Evolutionary conservation across 2,888 invertebrate genomes (phyloP), one percentile per base, ranked within the genome.

Genomic region (Calliphora vomitoria): DNA sequence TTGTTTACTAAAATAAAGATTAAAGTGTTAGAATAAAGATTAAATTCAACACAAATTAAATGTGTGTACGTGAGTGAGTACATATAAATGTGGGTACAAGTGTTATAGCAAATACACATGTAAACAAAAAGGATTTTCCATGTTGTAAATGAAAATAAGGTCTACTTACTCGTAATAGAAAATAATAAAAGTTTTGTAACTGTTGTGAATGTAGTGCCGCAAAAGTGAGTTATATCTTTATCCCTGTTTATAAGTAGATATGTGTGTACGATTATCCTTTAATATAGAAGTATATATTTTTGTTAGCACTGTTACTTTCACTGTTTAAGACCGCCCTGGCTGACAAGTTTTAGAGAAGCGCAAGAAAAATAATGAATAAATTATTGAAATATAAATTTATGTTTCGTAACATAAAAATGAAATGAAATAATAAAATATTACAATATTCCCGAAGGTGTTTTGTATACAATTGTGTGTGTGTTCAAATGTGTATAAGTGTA

Each of bases 331-430:
- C 25, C 3, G 25, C 1, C 6, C 3, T 13, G 58, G 5, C 25
- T 25, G 58, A 11, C 58, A 31, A 13, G 25, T 25, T 31, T 60
- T 35, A n/a, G 1, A 62, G n/a, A 1, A 35, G 8, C 31, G 35
- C 20, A 62, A n/a, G 11, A n/a, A 62, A 38, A 11, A 44, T 64
- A 38, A 64, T 20, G 41, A 44, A 44, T 66, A 66, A 66, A 41
- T 66, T 66, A 66, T 66, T 50, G 35, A 50, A 71, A 71, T 53
- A 31, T 53, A 18, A 71, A 53, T 71, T 71, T 31, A 71, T 71
- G 31, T 53, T 50, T 35, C 53, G 18, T 53, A 41, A 71, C 53
- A 71, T 60, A 66, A 38, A 20, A 35, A 58, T 44, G 8, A 64
- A 44, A 60, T 75, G 31, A 4, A 10, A 58, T 31, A 38, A 38